Conservation (phyloP, 1,140 invertebrate species). For the Panonychus citri region DNA sequence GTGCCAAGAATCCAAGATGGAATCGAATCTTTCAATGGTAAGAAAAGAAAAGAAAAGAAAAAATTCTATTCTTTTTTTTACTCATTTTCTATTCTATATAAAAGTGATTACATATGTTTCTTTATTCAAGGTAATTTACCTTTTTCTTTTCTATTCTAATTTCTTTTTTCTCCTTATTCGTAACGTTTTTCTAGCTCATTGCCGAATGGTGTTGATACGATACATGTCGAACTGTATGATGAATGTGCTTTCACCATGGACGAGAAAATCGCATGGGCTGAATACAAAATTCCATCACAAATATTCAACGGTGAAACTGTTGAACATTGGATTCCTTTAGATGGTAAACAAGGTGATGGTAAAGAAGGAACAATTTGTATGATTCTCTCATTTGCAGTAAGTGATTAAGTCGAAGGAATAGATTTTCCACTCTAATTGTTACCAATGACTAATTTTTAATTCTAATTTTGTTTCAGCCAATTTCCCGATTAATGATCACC, state of each 20-base stretch:
- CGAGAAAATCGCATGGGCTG: conserved; percentile 76
- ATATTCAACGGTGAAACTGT: conserved; percentile 63
- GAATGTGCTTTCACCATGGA: conserved; percentile 88
- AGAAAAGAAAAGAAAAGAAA: too few species aligned
- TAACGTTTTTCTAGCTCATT: conserved; percentile 37
- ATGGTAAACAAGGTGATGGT: conserved; percentile 73
- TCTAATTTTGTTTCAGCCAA: too few species aligned
- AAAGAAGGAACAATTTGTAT: conserved; percentile 56
- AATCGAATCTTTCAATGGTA: conserved; percentile 78
- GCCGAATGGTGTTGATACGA: conserved; percentile 56
- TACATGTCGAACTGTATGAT: conserved; percentile 86
- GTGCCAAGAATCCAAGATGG: conserved; percentile 85
- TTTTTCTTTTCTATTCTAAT: too few species aligned
- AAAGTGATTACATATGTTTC: too few species aligned
- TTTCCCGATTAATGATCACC: too few species aligned
- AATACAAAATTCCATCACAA: conserved; percentile 46
- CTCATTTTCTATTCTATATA: too few species aligned
- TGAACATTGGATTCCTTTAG: conserved; percentile 79
- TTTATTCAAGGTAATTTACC: too few species aligned
- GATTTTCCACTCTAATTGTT: too few species aligned
- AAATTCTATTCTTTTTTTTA: too few species aligned
- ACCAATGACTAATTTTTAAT: too few species aligned
- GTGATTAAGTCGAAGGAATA: too few species aligned
- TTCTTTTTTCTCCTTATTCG: not conserved
- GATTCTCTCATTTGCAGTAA: conserved; percentile 36